Percentiles rank a stretch among this genome's conserved stretches.
Evolutionary conservation across 2,797 vertebrate genomes (phyloP).

Genomic region (Lutjanus argentimaculatus): DNA sequence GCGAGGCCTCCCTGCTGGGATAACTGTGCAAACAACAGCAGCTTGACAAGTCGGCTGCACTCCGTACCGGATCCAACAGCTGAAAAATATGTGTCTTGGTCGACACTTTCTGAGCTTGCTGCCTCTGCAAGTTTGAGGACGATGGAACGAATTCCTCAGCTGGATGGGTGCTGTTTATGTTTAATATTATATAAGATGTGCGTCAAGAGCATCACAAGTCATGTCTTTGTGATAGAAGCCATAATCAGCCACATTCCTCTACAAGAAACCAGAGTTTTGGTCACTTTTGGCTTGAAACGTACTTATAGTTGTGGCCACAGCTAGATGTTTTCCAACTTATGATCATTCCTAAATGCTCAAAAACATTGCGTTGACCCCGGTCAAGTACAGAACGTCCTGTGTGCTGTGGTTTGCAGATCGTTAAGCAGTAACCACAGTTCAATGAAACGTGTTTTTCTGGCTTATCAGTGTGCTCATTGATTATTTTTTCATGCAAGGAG

Average conservation of each 20-base stretch:
- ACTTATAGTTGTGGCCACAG: slow-evolving; percentile 32
- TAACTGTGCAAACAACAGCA: slow-evolving; percentile 75
- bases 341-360: slow-evolving; percentile 41
- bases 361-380: slow-evolving; percentile 33
- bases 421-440: slow-evolving; percentile 46
- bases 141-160: slow-evolving; percentile 4
- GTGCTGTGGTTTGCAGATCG: slow-evolving; percentile 51
- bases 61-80: slow-evolving; percentile 50
- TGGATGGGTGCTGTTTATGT: slow-evolving; percentile 23
- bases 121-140: slow-evolving; percentile 25
- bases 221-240: slow-evolving; percentile 31
- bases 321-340: slow-evolving; percentile 37
- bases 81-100: slow-evolving; percentile 54
- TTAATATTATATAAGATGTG: slow-evolving; percentile 35
- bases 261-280: slow-evolving; percentile 24
- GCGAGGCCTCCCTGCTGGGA: slow-evolving; percentile 64
- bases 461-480: slow-evolving; percentile 63
- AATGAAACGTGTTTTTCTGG: slow-evolving; percentile 34
- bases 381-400: slow-evolving; percentile 36
- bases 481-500: slow-evolving; percentile 43
- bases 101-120: slow-evolving; percentile 40
- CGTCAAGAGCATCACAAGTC: slow-evolving; percentile 30
- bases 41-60: slow-evolving; percentile 67
- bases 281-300: slow-evolving; percentile 22
- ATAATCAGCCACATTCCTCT: slow-evolving; percentile 16